Evolutionary conservation across 2,113 vertebrate genomes (phyloP).

Genomic region (Ochotona princeps): DNA sequence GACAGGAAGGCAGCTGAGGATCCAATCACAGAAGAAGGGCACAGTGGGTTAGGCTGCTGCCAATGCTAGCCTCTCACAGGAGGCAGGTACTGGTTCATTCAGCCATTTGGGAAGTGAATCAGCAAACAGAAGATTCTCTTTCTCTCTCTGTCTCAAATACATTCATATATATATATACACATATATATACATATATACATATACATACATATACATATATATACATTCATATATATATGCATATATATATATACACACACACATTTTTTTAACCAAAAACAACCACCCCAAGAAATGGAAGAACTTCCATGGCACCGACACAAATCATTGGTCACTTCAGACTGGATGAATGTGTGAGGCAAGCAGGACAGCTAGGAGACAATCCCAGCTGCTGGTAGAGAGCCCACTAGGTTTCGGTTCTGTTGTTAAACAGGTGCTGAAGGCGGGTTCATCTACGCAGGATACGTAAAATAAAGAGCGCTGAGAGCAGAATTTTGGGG

Average conservation of each 20-base stretch:
- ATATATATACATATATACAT: too few species aligned
- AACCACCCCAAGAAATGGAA: background rate
- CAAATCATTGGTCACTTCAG: background rate
- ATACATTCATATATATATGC: too few species aligned
- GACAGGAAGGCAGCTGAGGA: background rate
- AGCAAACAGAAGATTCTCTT: too few species aligned
- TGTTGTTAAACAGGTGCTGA: background rate
- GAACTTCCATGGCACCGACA: constrained; percentile 32
- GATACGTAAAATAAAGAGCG: background rate
- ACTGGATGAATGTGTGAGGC: background rate
- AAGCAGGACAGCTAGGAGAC: background rate
- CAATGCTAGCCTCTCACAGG: too few species aligned
- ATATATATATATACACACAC: too few species aligned
- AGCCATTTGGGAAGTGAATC: too few species aligned
- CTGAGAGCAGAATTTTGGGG: background rate
- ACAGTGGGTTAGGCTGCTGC: too few species aligned
- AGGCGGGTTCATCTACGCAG: background rate
- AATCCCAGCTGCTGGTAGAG: background rate
- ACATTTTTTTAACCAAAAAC: too few species aligned
- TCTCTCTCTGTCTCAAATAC: too few species aligned
- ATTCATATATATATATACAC: too few species aligned
- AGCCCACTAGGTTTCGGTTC: constrained; percentile 26
- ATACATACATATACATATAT: too few species aligned
- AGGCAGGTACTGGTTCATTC: too few species aligned
- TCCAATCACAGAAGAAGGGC: background rate